Percentiles rank a stretch among this genome's conserved stretches.
phyloP scores from a whole-genome alignment of 2,888 invertebrate species.

The Eudemis profundana region DNA sequence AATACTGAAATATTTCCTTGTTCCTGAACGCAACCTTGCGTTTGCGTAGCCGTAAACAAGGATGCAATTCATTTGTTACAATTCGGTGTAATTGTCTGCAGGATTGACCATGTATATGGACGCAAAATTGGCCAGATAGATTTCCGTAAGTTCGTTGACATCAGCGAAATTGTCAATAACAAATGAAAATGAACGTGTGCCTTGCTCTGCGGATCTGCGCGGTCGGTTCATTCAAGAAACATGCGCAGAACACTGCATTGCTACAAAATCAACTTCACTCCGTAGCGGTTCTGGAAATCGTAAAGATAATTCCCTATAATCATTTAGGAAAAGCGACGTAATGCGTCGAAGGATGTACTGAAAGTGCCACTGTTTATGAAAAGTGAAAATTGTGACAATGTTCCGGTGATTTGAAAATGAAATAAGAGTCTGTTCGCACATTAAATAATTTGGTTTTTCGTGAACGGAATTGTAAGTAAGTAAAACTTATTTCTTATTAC shows the following conservation, averaged over 20 bases:
- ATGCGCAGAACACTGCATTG: slow-evolving; percentile 83
- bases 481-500: slow-evolving; percentile 40
- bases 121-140: slow-evolving; percentile 46
- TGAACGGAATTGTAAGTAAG: slow-evolving; percentile 51
- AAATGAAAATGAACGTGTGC: slow-evolving; percentile 66
- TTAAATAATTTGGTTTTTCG: slow-evolving; percentile 50
- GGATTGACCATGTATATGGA: slow-evolving; percentile 17
- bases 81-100: slow-evolving; percentile 19
- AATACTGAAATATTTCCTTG: not conserved
- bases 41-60: slow-evolving; percentile 8
- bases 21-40: slow-evolving; percentile 16
- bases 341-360: slow-evolving; percentile 57
- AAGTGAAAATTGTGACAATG: slow-evolving; percentile 58
- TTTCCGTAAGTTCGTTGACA: slow-evolving; percentile 68
- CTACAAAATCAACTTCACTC: slow-evolving; percentile 80
- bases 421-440: not conserved
- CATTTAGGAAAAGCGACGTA: slow-evolving; percentile 56
- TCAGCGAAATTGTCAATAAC: slow-evolving; percentile 72
- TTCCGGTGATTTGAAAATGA: slow-evolving; percentile 57
- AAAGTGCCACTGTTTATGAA: slow-evolving; percentile 47
- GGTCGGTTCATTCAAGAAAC: slow-evolving; percentile 67
- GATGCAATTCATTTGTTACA: slow-evolving; percentile 26
- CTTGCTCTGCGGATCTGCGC: slow-evolving; percentile 70
- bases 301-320: slow-evolving; percentile 64
- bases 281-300: slow-evolving; percentile 61